A percentile compares a stretch with the other conserved stretches of the same genome.
These are phyloP conservation scores for Tetragnatha montana DNA, from an alignment of 2,888 invertebrate species.

Conservation along the genomic window DNA sequence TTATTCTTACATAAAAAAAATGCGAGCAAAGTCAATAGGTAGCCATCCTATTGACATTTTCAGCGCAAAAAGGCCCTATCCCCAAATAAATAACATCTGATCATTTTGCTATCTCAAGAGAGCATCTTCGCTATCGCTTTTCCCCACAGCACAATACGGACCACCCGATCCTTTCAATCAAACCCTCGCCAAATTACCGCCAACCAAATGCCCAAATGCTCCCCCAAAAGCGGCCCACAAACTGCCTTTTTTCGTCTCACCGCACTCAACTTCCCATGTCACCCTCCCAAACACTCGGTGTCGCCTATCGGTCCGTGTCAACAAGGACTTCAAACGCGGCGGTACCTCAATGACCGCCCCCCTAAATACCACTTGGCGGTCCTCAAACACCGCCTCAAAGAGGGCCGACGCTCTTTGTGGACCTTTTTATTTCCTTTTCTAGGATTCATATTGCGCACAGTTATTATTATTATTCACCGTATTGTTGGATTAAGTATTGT, in stretches of 20 bases:
- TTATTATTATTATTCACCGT: neutral
- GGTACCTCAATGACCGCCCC: constrained; percentile 3
- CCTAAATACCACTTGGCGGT: constrained; percentile 44
- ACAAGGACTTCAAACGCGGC: neutral
- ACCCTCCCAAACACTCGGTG: neutral
- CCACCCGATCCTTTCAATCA: too few species aligned
- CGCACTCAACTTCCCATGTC: constrained; percentile 36
- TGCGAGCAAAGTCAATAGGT: too few species aligned
- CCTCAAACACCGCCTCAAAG: constrained; percentile 10
- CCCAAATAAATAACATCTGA: too few species aligned
- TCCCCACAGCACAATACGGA: too few species aligned
- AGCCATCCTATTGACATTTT: too few species aligned
- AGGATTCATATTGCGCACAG: neutral
- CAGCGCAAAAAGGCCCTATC: too few species aligned
- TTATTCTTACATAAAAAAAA: too few species aligned
- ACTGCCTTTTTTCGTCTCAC: constrained; percentile 16
- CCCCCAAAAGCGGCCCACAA: neutral
- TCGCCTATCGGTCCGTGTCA: neutral
- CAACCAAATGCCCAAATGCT: too few species aligned
- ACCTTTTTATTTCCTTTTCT: neutral
- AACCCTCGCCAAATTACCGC: too few species aligned
- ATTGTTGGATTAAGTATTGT: neutral
- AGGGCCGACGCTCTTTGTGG: neutral
- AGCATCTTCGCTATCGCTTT: too few species aligned
- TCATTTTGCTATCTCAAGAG: too few species aligned